Conservation (phyloP, 2,797 vertebrate species). For the Rhincodon typus region DNA sequence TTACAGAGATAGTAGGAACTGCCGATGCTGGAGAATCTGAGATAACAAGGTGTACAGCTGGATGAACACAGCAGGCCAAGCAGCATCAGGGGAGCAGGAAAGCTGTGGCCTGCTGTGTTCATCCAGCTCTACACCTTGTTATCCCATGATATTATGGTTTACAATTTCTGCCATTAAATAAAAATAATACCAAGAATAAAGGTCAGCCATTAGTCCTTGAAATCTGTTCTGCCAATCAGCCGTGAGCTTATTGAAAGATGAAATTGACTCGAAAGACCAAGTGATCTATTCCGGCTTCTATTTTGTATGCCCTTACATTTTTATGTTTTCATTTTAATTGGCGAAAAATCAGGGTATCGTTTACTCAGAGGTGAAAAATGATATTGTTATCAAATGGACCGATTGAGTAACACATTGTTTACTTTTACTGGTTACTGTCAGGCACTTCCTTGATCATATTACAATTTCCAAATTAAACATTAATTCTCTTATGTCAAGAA, state of each 20-base stretch:
- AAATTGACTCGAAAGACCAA: neutral
- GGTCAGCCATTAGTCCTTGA: neutral
- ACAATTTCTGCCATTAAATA: neutral
- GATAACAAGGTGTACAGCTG: too few species aligned
- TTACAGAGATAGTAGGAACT: too few species aligned
- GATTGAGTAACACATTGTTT: neutral
- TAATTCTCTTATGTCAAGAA: neutral
- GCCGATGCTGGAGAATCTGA: too few species aligned
- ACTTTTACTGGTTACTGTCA: neutral
- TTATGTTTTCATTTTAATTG: neutral
- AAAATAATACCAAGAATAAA: neutral
- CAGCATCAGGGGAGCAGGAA: too few species aligned
- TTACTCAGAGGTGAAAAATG: neutral
- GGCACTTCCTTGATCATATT: neutral
- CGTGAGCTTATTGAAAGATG: neutral
- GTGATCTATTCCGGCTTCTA: neutral
- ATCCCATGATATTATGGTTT: neutral
- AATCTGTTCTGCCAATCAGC: neutral
- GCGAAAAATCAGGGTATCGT: neutral
- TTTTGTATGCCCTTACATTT: neutral
- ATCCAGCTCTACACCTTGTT: too few species aligned
- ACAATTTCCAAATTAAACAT: neutral
- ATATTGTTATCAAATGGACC: neutral
- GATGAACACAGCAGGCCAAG: too few species aligned
- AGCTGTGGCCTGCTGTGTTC: too few species aligned